Conservation (phyloP, 2,113 vertebrate species). For the Paralichthys olivaceus region DNA sequence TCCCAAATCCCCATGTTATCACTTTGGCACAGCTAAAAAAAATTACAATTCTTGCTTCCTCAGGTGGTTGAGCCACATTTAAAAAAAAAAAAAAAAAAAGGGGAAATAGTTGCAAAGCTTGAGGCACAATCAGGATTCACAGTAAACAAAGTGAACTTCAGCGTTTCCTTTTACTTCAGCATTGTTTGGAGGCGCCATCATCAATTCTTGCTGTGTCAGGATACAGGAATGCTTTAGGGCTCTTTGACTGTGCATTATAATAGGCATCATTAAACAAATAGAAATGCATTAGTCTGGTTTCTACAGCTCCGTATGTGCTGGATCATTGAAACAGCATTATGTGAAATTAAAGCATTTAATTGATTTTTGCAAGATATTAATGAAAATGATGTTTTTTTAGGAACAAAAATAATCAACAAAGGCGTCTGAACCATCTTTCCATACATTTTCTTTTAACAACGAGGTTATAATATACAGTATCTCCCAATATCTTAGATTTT, state of each 20-base stretch:
- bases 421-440: constrained; percentile 6
- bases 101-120: constrained; percentile 7
- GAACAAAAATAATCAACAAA: constrained; percentile 5
- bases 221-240: background rate
- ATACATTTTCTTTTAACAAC: background rate
- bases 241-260: constrained; percentile 38
- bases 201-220: constrained; percentile 21
- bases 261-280: constrained; percentile 56
- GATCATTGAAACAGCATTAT: constrained; percentile 50
- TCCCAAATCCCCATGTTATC: constrained; percentile 7
- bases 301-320: constrained; percentile 22
- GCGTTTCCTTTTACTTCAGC: constrained; percentile 10
- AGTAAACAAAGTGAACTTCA: constrained; percentile 1
- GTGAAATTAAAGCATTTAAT: constrained; percentile 59
- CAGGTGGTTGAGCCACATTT: background rate
- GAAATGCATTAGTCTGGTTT: constrained; percentile 18
- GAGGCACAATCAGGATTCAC: constrained; percentile 15
- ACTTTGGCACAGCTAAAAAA: constrained; percentile 14
- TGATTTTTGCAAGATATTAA: constrained; percentile 55
- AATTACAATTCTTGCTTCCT: background rate
- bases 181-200: constrained; percentile 11
- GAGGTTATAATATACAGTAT: background rate
- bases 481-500: no score
- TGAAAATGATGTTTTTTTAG: constrained; percentile 46
- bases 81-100: no score